phyloP scores from a whole-genome alignment of 2,113 vertebrate genomes.

The Anseranas semipalmata region DNA sequence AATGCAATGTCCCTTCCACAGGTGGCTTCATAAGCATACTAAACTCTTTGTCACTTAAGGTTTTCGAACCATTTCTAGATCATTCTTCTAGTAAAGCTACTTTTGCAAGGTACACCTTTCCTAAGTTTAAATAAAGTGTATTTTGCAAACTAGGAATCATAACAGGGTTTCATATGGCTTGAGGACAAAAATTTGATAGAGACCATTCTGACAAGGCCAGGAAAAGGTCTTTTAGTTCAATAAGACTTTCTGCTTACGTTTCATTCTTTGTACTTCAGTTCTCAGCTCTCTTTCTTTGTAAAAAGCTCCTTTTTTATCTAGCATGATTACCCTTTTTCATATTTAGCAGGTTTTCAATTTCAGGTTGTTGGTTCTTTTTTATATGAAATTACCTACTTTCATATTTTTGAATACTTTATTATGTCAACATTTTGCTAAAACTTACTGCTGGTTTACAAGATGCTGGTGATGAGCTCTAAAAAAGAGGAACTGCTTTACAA shows the following conservation, averaged over 20 bases:
- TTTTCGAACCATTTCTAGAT: constrained; percentile 7
- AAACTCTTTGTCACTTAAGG: not conserved
- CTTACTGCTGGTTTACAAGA: not conserved
- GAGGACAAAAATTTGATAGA: not conserved
- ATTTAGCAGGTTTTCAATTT: not conserved
- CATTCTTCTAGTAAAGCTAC: not conserved
- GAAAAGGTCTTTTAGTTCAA: not conserved
- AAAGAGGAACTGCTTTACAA: not conserved
- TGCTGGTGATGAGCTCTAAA: not conserved
- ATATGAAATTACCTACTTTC: not conserved
- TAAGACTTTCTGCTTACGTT: not conserved
- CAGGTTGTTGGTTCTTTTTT: not conserved
- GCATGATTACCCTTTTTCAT: not conserved
- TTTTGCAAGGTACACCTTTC: not conserved
- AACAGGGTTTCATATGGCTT: not conserved
- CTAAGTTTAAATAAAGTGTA: not conserved
- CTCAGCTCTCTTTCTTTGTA: not conserved
- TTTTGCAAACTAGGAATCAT: not conserved
- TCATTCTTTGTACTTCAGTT: not conserved
- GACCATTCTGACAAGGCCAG: not conserved
- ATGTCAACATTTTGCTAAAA: not conserved
- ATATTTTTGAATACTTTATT: not conserved
- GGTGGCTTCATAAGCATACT: not conserved
- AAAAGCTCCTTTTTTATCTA: not conserved
- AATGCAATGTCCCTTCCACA: not conserved